phyloP scores from a whole-genome alignment of 2,113 vertebrate genomes.

The Odocoileus hemionus region DNA sequence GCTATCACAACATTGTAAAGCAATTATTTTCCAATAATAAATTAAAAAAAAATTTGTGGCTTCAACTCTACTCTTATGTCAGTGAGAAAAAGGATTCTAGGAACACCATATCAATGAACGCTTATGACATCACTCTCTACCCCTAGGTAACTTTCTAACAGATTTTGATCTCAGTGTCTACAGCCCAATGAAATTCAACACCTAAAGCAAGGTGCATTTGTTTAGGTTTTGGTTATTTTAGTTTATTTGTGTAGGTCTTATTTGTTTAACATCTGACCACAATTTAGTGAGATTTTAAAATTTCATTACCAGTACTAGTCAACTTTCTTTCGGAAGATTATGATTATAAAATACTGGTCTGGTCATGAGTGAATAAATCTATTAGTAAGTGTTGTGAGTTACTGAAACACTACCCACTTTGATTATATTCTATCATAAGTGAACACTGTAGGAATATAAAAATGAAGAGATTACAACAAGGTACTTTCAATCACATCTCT shows the following conservation, averaged over 20 bases:
- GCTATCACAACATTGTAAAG: neutral
- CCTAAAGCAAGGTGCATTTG: neutral
- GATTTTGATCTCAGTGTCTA: neutral
- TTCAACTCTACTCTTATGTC: neutral
- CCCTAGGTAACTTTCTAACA: neutral
- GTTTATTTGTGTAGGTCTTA: neutral
- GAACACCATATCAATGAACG: fast-evolving
- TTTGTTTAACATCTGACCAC: neutral
- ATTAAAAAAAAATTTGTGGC: fast-evolving
- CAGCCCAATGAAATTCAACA: neutral
- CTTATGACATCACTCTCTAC: neutral
- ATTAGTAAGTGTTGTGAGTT: neutral
- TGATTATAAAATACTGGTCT: neutral
- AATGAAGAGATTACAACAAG: neutral
- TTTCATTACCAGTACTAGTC: neutral
- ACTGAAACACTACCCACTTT: neutral
- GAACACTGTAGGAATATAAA: neutral
- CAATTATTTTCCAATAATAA: neutral
- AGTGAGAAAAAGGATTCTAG: neutral
- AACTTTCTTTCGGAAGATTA: neutral
- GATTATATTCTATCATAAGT: too few species aligned
- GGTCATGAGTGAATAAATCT: neutral
- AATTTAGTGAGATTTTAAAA: neutral
- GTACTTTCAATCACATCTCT: neutral
- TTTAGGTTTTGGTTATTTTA: neutral